Conservation (phyloP, 1,140 invertebrate species). For the Zaprionus ghesquierei region DNA sequence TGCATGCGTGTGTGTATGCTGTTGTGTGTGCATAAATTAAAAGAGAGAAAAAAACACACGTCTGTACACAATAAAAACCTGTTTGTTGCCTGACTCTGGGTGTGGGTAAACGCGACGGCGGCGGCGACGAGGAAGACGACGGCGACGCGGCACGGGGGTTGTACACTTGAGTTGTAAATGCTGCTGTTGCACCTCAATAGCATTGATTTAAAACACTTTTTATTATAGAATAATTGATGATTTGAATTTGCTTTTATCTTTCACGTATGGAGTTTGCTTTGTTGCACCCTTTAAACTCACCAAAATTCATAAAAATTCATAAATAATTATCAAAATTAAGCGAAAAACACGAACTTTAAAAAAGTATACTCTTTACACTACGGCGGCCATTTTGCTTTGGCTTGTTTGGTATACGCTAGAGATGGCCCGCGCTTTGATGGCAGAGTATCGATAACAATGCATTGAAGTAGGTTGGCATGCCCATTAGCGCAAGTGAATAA, state of each 20-base stretch:
- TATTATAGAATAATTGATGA: background rate
- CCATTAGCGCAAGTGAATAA: background rate
- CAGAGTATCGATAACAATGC: background rate
- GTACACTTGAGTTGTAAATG: slow-evolving; percentile 45
- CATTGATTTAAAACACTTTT: slow-evolving; percentile 41
- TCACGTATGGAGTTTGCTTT: background rate
- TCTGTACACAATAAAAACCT: slow-evolving; percentile 80
- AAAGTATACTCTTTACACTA: slow-evolving; percentile 58
- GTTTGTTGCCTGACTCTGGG: slow-evolving; percentile 68
- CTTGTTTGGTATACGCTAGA: slow-evolving; percentile 49
- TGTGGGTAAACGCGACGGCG: slow-evolving; percentile 43
- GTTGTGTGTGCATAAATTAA: slow-evolving; percentile 73
- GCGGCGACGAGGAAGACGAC: background rate
- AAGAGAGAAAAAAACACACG: slow-evolving; percentile 63
- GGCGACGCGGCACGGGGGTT: slow-evolving; percentile 62
- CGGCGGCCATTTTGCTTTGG: slow-evolving; percentile 57
- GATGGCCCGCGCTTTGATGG: slow-evolving; percentile 7
- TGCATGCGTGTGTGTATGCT: slow-evolving; percentile 45
- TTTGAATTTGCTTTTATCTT: background rate
- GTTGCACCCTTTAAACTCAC: slow-evolving; percentile 47
- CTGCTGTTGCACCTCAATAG: slow-evolving; percentile 23
- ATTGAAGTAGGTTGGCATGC: slow-evolving; percentile 6
- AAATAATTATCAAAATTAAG: slow-evolving; percentile 75
- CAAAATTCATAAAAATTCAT: slow-evolving; percentile 73
- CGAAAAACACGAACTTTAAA: slow-evolving; percentile 69